These are phyloP conservation scores for Lasioglossum pauxillum DNA, from an alignment of 2,888 invertebrate genomes.

Conservation along the genomic window DNA sequence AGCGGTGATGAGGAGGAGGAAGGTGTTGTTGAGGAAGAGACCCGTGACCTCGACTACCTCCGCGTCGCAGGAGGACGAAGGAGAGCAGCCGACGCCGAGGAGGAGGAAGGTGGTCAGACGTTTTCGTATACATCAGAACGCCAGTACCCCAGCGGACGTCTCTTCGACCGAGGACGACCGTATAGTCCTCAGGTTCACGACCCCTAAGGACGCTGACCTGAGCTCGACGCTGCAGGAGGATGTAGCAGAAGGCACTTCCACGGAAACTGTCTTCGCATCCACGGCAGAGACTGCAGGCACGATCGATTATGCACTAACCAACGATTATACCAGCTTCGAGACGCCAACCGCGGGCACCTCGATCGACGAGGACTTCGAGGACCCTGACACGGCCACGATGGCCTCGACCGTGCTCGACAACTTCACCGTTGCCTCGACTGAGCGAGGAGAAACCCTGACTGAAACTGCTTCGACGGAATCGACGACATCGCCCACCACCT, in stretches of 20 bases:
- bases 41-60: constrained; percentile 55
- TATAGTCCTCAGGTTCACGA: not conserved
- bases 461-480: constrained; percentile 35
- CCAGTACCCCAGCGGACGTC: not conserved
- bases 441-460: not conserved
- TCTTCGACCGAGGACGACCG: constrained; percentile 20
- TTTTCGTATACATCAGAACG: constrained; percentile 67
- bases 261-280: constrained; percentile 14
- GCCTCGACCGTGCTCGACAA: constrained; percentile 41
- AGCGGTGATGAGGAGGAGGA: constrained; percentile 59
- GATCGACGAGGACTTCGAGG: not conserved
- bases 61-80: constrained; percentile 36
- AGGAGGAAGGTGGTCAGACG: constrained; percentile 77
- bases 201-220: not conserved
- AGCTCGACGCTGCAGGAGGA: not conserved
- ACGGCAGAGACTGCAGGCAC: constrained; percentile 28
- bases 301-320: constrained; percentile 15
- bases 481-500: constrained; percentile 22
- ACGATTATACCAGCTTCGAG: constrained; percentile 38
- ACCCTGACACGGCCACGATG: constrained; percentile 21
- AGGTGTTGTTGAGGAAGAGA: constrained; percentile 71
- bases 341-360: constrained; percentile 11
- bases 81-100: constrained; percentile 45
- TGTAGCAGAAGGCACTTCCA: not conserved
- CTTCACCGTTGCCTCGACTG: not conserved